These are phyloP conservation scores for Rana temporaria DNA, from an alignment of 2,113 vertebrate species.

Conservation along the genomic window DNA sequence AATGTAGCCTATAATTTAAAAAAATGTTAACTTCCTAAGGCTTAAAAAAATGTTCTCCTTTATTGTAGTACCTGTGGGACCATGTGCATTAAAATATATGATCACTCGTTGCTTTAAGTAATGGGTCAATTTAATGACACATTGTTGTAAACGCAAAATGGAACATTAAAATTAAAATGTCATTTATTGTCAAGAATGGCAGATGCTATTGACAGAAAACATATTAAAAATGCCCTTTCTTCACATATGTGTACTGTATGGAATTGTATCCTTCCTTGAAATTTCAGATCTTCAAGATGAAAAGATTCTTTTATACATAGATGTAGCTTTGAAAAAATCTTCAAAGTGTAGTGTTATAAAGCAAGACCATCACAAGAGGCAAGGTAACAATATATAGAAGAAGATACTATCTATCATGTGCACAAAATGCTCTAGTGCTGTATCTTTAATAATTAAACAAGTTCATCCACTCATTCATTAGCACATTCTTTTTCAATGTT, in stretches of 20 bases:
- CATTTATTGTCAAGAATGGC: slow-evolving; percentile 39
- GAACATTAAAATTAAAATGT: slow-evolving; percentile 16
- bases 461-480: neutral
- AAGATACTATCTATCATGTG: neutral
- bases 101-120: neutral
- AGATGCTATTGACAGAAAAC: slow-evolving; percentile 37
- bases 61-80: no score
- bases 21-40: no score
- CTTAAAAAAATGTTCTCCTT: no score
- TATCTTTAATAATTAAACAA: neutral
- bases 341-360: slow-evolving; percentile 52
- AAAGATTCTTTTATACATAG: slow-evolving; percentile 53
- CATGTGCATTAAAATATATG: no score
- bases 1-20: no score
- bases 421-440: slow-evolving; percentile 4
- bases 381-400: slow-evolving; percentile 34
- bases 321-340: slow-evolving; percentile 55
- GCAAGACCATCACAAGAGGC: slow-evolving; percentile 14
- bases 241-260: slow-evolving; percentile 29
- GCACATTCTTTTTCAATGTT: neutral
- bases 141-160: slow-evolving; percentile 8
- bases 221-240: slow-evolving; percentile 53
- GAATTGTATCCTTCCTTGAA: slow-evolving; percentile 46
- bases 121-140: neutral
- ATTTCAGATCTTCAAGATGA: slow-evolving; percentile 52